Conservation (phyloP, 2,888 invertebrate genomes). For the Caenorhabditis sp. region DNA sequence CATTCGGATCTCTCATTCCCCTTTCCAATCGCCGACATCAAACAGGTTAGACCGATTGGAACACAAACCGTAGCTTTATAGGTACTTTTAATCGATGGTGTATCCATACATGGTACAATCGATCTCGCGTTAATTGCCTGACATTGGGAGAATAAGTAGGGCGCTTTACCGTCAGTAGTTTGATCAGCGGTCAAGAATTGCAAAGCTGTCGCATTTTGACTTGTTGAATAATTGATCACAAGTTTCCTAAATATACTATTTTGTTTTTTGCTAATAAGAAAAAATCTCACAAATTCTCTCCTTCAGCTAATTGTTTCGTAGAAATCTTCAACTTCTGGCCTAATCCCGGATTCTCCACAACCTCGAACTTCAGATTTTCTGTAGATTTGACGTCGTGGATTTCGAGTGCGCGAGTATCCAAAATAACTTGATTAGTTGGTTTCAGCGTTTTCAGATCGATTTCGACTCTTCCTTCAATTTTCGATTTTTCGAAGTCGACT, state of each 20-base stretch:
- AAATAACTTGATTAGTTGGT: conserved; percentile 7
- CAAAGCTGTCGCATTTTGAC: conserved; percentile 82
- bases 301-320: background rate
- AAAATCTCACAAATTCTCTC: background rate
- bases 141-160: conserved; percentile 79
- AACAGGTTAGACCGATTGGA: conserved; percentile 80
- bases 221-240: conserved; percentile 80
- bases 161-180: conserved; percentile 83
- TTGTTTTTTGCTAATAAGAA: background rate
- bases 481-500: conserved; percentile 56
- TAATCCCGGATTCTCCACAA: conserved; percentile 31
- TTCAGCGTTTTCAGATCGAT: conserved; percentile 30
- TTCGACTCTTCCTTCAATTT: conserved; percentile 47
- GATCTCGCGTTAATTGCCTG: conserved; percentile 86
- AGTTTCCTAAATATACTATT: conserved; percentile 38
- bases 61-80: conserved; percentile 80
- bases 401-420: conserved; percentile 57
- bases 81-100: conserved; percentile 85
- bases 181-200: conserved; percentile 87
- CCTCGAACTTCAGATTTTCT: conserved; percentile 12
- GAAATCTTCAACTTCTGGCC: conserved; percentile 31
- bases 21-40: conserved; percentile 71
- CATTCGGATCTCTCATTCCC: conserved; percentile 29
- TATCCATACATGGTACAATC: conserved; percentile 89
- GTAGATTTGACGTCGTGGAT: conserved; percentile 25